Evolutionary conservation across 2,797 vertebrate species (phyloP).

Genomic region (Platyrinchus mystaceus): DNA sequence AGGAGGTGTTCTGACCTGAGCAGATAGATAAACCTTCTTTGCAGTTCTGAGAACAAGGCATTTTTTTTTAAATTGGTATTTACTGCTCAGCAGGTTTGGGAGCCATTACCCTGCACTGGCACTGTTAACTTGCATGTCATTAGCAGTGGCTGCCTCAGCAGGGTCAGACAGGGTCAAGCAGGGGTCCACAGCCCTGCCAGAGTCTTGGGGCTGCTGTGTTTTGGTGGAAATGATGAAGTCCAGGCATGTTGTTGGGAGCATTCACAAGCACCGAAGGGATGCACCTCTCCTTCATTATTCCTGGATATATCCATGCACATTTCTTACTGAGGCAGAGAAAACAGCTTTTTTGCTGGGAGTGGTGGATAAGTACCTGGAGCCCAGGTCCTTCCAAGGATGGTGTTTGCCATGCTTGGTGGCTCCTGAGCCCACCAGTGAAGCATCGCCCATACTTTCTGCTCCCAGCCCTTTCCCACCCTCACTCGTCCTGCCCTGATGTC

Average conservation of each 20-base stretch:
- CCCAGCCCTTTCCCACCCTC: not conserved
- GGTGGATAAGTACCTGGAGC: rapidly evolving
- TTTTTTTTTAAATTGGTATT: not conserved
- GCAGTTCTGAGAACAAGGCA: not conserved
- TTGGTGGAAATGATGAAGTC: not conserved
- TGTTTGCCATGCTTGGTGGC: rapidly evolving
- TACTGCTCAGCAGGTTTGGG: not conserved
- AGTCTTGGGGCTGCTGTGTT: not conserved
- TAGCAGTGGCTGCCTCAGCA: not conserved
- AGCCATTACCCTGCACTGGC: not conserved
- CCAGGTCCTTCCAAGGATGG: not conserved
- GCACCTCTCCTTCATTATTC: not conserved
- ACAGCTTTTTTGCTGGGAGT: not conserved
- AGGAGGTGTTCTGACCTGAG: not conserved
- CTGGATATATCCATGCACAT: not conserved
- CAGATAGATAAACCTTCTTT: too few species aligned
- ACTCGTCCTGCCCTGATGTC: not conserved
- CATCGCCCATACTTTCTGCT: not conserved
- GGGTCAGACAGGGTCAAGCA: not conserved
- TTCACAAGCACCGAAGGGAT: not conserved
- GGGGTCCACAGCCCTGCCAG: not conserved
- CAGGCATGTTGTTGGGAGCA: not conserved
- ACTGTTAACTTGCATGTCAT: not conserved
- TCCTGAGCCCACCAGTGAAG: not conserved
- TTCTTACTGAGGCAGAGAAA: not conserved